A percentile compares a stretch with the other conserved stretches of the same genome.
These are phyloP conservation scores for Chionomys nivalis DNA, from an alignment of 2,113 vertebrate species.

Conservation along the genomic window DNA sequence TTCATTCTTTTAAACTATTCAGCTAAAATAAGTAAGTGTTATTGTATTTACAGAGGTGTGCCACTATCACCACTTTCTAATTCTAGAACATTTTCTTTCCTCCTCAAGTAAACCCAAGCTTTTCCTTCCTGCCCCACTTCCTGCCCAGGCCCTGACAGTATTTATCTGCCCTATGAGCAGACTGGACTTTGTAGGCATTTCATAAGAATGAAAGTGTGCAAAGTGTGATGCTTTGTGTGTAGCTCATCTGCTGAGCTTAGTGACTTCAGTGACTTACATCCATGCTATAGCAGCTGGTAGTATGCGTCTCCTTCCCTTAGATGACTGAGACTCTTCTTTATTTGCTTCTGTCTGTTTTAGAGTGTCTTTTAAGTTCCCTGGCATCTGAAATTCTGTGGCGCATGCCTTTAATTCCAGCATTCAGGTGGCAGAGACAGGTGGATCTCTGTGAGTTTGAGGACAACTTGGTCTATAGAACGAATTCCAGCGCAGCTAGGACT, in stretches of 20 bases:
- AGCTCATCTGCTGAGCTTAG: not conserved
- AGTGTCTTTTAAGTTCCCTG: not conserved
- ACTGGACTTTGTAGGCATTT: not conserved
- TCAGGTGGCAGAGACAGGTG: not conserved
- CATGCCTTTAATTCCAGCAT: not conserved
- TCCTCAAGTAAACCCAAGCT: not conserved
- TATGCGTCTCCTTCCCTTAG: not conserved
- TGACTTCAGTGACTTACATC: not conserved
- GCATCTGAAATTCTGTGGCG: not conserved
- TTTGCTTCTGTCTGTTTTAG: not conserved
- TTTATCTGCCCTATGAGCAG: not conserved
- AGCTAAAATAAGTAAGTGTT: not conserved
- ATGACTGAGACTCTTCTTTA: not conserved
- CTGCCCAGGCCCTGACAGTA: not conserved
- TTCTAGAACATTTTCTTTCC: not conserved
- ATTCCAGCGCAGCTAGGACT: not conserved
- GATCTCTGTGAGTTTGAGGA: not conserved
- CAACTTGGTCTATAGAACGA: not conserved
- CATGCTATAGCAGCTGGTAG: not conserved
- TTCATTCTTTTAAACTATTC: not conserved
- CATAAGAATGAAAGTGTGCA: not conserved
- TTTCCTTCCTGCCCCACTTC: not conserved
- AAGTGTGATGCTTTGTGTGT: not conserved
- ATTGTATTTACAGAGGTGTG: not conserved
- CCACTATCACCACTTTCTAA: no score